Percentiles rank a stretch among this genome's conserved stretches.
Evolutionary conservation across 2,888 invertebrate genomes (phyloP).

Genomic region (Drosophila leonis): DNA sequence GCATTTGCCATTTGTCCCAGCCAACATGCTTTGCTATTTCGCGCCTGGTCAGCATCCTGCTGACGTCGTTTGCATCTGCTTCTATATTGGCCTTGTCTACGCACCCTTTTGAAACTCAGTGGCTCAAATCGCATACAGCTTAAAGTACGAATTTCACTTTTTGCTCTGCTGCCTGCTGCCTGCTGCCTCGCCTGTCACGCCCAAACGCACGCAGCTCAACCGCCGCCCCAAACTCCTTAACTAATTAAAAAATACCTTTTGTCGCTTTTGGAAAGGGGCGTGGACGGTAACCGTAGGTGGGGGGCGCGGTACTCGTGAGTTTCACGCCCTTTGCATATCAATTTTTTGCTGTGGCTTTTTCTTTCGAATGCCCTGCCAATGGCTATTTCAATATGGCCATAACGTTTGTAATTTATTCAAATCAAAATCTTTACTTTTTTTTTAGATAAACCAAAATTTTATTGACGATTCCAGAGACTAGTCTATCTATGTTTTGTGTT

Average conservation of each 20-base stretch:
- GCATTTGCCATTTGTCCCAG: slow-evolving; percentile 46
- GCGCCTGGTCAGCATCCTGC: slow-evolving; percentile 61
- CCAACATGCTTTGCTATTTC: slow-evolving; percentile 54
- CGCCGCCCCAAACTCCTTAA: slow-evolving; percentile 43
- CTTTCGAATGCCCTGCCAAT: slow-evolving; percentile 7
- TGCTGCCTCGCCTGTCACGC: slow-evolving; percentile 49
- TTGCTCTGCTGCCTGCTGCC: slow-evolving; percentile 44
- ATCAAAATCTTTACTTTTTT: background rate
- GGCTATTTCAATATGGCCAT: background rate
- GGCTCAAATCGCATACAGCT: slow-evolving; percentile 25
- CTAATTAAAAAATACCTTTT: slow-evolving; percentile 59
- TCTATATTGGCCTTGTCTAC: slow-evolving; percentile 66
- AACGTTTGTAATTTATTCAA: background rate
- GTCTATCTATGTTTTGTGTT: too few species aligned
- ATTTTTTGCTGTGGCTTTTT: slow-evolving; percentile 55
- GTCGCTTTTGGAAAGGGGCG: slow-evolving; percentile 9
- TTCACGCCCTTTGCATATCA: slow-evolving; percentile 71
- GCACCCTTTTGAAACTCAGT: slow-evolving; percentile 3
- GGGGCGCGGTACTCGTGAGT: slow-evolving; percentile 10
- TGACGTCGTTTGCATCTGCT: slow-evolving; percentile 69
- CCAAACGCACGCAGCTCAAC: slow-evolving; percentile 39
- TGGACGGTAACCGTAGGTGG: background rate
- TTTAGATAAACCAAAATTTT: background rate
- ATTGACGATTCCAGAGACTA: background rate
- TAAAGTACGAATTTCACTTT: slow-evolving; percentile 59